Conservation (phyloP, 2,113 vertebrate species). For the Thomomys bottae region DNA sequence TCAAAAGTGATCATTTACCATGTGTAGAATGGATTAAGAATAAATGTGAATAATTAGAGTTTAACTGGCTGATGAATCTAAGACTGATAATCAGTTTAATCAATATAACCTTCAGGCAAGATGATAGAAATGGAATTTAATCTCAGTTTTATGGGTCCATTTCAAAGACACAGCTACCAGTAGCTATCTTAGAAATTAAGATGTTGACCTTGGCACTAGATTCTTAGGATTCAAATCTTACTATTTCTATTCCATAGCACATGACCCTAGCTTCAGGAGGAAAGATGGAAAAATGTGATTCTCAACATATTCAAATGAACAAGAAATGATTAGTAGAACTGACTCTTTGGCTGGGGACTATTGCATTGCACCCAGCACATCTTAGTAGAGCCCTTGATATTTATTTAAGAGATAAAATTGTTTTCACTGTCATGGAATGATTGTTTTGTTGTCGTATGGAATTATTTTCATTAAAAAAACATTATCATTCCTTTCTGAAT, state of each 20-base stretch:
- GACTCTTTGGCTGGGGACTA: background rate
- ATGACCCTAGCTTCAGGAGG: background rate
- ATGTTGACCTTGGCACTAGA: background rate
- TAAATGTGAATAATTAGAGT: background rate
- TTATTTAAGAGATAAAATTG: background rate
- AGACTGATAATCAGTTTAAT: slow-evolving; percentile 16
- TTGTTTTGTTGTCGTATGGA: background rate
- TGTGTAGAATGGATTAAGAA: background rate
- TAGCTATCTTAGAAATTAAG: background rate
- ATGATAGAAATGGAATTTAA: background rate
- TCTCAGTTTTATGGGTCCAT: background rate
- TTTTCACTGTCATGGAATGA: background rate
- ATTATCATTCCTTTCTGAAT: background rate
- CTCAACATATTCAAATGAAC: background rate
- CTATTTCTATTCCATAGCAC: background rate
- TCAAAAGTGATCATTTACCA: background rate
- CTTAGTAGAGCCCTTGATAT: background rate
- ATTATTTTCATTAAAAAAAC: slow-evolving; percentile 13
- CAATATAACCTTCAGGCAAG: background rate
- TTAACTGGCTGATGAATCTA: slow-evolving; percentile 1
- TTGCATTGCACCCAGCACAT: background rate
- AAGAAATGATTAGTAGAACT: background rate
- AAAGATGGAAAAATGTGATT: background rate
- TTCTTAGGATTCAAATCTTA: background rate
- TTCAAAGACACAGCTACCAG: background rate